phyloP scores from a whole-genome alignment of 2,113 vertebrate genomes.

The Petrocephalus microphthalmus region DNA sequence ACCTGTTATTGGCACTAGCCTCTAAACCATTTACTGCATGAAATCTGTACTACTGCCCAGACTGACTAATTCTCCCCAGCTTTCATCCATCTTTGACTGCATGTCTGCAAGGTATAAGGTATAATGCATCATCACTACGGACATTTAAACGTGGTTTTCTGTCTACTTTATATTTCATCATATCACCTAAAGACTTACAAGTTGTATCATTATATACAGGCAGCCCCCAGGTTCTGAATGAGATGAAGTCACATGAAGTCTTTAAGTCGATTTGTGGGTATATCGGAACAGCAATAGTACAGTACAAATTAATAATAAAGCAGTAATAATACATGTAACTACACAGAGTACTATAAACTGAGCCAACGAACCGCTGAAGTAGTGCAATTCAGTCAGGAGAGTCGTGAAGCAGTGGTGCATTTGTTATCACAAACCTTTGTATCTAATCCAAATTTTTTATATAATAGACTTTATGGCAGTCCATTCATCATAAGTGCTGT shows the following conservation, averaged over 20 bases:
- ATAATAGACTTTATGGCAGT: not conserved
- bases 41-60: not conserved
- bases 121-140: not conserved
- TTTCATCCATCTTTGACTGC: conserved; percentile 1
- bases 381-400: not conserved
- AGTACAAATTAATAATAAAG: not conserved
- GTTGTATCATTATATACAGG: no score
- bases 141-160: not conserved
- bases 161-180: not conserved
- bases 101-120: not conserved
- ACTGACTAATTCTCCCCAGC: not conserved
- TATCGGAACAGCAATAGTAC: not conserved
- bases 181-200: no score
- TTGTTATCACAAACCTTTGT: not conserved
- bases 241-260: no score
- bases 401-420: not conserved
- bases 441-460: not conserved
- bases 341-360: not conserved
- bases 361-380: not conserved
- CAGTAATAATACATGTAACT: not conserved
- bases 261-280: not conserved
- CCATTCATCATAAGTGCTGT: not conserved
- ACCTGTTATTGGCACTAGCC: not conserved
- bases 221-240: not conserved
- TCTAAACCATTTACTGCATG: not conserved